Base-by-base conservation (phyloP, 1,140 invertebrate genomes). In the Temnothorax longispinosus region DNA sequence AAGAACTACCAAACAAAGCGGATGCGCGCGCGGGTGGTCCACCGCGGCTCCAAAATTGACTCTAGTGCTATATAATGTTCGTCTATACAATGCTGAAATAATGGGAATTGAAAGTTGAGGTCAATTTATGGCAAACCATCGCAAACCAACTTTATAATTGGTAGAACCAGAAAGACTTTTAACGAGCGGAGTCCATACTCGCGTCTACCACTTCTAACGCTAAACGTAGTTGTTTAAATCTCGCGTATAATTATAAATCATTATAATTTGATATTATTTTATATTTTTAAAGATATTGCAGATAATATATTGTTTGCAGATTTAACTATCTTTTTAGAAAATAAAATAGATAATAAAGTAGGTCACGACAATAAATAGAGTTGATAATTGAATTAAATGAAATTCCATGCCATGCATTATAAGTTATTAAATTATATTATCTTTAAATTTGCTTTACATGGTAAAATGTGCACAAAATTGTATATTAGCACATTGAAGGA, bases 11-110 rank as follows among this genome's bases (percentile, higher is more conserved):
- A 86, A 81, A 80, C 50, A 69, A 69, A 71, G 56, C 50, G 52
- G 4, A 47, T 21, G 52, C 54, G 44, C 65, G 32, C 50, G 77
- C 77, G 86, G 86, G 88, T 90, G 86, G 88, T 90, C 89, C 21
- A 35, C 21, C 27, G 38, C 27, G 41, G 13, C 62, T 62, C 56
- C 52, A 58, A 82, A 80, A 58, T 41, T 27, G 15, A 8, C n/a
- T 58, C 27, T 41, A 50, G 1, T 3, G 5, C 32, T 56, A 27
- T 5, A 35, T 47, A 47, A 10, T 21, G 21, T 38, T 38, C 8
- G 44, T 54, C 8, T 54, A 47, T 18, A 35, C 15, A 65, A 47
- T 27, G n/a, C 35, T 56, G 8, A 50, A 56, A 67, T 80, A 80
- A 80, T 27, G 35, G n/a, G 47, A 47, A 4, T 60, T 56, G 52